Conservation (phyloP, 2,888 invertebrate genomes). For the Pilophorus perplexus region DNA sequence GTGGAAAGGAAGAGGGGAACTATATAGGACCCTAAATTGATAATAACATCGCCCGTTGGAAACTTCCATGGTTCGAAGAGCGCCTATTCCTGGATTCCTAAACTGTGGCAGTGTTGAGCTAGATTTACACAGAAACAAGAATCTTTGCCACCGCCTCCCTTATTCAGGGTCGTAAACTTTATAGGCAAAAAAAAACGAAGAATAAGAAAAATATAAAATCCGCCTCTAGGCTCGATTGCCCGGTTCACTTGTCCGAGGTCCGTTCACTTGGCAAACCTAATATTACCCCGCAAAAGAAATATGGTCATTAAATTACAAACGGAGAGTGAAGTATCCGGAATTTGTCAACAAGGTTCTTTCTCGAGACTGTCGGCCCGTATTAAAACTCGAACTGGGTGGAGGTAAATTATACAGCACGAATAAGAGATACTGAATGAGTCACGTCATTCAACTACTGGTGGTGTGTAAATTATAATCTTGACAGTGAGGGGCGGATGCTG, state of each 20-base stretch:
- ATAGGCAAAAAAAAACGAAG: not conserved
- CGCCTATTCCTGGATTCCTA: conserved; percentile 27
- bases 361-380: too few relatives aligned
- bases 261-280: not conserved
- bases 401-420: too few relatives aligned
- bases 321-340: not conserved
- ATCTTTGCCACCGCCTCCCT: conserved; percentile 13
- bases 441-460: too few relatives aligned
- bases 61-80: conserved; percentile 19
- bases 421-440: too few relatives aligned
- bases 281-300: conserved; percentile 9
- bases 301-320: conserved; percentile 9
- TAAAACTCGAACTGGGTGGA: too few relatives aligned
- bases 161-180: conserved; percentile 21
- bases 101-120: conserved; percentile 16
- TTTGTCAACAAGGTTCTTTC: not conserved
- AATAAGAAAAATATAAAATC: not conserved
- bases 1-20: conserved; percentile 13
- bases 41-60: conserved; percentile 33
- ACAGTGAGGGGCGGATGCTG: too few relatives aligned
- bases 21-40: conserved; percentile 38
- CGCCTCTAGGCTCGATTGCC: not conserved
- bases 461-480: too few relatives aligned
- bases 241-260: conserved; percentile 20
- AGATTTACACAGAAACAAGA: conserved; percentile 26